Percentiles rank a stretch among this genome's conserved stretches.
phyloP scores from a whole-genome alignment of 2,797 vertebrate genomes.

The Ciconia nigra region DNA sequence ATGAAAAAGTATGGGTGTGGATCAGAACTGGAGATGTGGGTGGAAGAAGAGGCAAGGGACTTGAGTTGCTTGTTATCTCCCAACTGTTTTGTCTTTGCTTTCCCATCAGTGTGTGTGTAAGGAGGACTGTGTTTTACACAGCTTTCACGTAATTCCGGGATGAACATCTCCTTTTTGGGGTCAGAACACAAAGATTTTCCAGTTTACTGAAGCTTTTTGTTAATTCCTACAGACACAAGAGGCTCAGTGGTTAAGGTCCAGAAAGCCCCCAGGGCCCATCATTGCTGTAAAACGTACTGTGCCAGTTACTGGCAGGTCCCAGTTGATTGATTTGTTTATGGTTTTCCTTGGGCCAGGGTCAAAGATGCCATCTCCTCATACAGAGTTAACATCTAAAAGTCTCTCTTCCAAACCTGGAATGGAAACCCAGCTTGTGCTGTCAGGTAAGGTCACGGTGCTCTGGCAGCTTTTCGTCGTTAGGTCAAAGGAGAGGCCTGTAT shows the following conservation, averaged over 20 bases:
- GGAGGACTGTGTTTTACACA: neutral
- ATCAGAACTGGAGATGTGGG: neutral
- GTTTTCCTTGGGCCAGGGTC: constrained; percentile 13
- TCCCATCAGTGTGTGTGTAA: neutral
- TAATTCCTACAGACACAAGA: neutral
- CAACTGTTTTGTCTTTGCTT: neutral
- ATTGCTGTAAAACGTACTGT: neutral
- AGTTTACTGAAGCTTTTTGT: neutral
- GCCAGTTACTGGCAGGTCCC: neutral
- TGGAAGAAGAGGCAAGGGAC: neutral
- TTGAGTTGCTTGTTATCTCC: neutral
- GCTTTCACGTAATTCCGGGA: neutral
- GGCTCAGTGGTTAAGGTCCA: neutral
- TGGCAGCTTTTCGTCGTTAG: neutral
- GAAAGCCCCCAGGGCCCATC: neutral
- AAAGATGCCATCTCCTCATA: neutral
- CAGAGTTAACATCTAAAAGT: neutral
- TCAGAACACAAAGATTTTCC: neutral
- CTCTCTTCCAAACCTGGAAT: neutral
- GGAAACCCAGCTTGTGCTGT: neutral
- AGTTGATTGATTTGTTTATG: neutral
- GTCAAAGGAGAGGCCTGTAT: neutral
- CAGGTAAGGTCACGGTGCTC: constrained; percentile 11
- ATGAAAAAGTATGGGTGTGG: neutral
- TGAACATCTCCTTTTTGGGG: neutral